Evolutionary conservation across 2,113 vertebrate species (phyloP), one percentile per base, ranked within the genome.

Genomic region (Leucopternis melanops): DNA sequence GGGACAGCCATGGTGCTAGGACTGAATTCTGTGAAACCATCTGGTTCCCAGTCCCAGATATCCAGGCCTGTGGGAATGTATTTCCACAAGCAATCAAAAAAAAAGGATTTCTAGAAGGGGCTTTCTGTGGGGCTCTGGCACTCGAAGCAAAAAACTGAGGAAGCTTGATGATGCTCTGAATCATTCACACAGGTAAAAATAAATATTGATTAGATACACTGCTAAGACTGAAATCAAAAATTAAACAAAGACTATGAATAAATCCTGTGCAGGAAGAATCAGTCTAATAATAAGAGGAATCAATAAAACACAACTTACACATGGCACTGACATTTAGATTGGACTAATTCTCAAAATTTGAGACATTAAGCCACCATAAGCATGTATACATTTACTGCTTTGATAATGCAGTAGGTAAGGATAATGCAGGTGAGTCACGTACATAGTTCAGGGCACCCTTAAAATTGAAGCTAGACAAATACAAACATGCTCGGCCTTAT

Each of bases 111-210:
- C 34, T 63, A 71, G 34, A 66, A 52, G 23, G 16, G 6, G 10
- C 11, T 78, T 77, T 78, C 52, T 66, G n/a, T 57, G 55, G 32
- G 20, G 8, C 38, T 74, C 36, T 88, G n/a, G 12, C 20, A 25
- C 27, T 63, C 0, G 1, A 22, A 85, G 7, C 21, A 67, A n/a
- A n/a, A 97, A 97, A 52, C 97, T 98, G 97, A 97, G 81, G 69
- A 98, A 96, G 73, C 97, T 97, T 14, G 95, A 97, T n/a, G 94
- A 97, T 61, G 98, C 98, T 50, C 70, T 98, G 82, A 97, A 97
- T 97, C 98, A 98, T 74, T 97, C 98, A 14, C 97, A 98, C 95
- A 98, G 98, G 98, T 98, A 97, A 98, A 96, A 89, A 59, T 32
- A 93, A 80, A 91, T 62, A 63, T 72, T 81, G 80, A 70, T 94